Evolutionary conservation across 2,797 vertebrate genomes (phyloP).

Genomic region (Dendrocincla tyrannina): DNA sequence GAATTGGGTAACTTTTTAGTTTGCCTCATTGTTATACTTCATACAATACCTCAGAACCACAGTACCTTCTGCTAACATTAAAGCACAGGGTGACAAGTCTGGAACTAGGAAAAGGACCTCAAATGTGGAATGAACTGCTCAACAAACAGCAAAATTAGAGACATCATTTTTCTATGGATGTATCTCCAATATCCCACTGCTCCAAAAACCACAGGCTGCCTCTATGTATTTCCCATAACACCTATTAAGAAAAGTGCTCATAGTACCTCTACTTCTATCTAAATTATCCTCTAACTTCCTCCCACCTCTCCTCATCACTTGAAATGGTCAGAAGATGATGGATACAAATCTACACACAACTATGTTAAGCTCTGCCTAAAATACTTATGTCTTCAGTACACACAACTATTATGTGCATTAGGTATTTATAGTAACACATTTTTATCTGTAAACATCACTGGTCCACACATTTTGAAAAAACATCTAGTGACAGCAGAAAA

Average conservation of each 20-base stretch:
- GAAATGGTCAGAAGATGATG: background rate
- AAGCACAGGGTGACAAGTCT: background rate
- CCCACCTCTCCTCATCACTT: background rate
- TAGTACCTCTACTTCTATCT: background rate
- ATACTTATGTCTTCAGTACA: background rate
- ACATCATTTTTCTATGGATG: background rate
- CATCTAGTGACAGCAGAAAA: background rate
- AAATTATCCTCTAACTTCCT: background rate
- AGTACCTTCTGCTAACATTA: background rate
- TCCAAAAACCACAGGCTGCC: background rate
- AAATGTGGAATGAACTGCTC: background rate
- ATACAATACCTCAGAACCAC: background rate
- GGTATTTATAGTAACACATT: fast-evolving
- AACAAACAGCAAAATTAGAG: background rate
- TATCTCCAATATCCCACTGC: background rate
- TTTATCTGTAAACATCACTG: background rate
- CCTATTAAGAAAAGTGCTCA: background rate
- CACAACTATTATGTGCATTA: no score
- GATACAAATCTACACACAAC: background rate
- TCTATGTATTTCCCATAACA: background rate
- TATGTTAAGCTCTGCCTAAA: background rate
- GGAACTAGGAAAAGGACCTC: background rate
- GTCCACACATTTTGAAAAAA: background rate
- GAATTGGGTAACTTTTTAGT: background rate
- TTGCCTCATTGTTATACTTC: background rate